Evolutionary conservation across 2,113 vertebrate genomes (phyloP).

Genomic region (Pteropus alecto): DNA sequence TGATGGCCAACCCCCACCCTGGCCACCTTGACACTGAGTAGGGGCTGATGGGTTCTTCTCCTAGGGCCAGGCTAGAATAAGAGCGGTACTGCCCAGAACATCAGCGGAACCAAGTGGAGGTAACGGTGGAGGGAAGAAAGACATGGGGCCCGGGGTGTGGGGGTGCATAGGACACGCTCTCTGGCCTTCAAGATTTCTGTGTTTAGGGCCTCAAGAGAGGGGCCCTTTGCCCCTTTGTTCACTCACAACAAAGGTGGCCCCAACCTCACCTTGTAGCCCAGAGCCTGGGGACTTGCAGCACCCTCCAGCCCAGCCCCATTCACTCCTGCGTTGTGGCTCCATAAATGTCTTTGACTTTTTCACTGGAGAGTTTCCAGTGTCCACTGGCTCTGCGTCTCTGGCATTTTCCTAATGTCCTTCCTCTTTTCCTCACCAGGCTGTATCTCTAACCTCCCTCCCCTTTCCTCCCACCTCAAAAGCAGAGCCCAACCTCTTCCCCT

Average conservation of each 20-base stretch:
- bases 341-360: not conserved
- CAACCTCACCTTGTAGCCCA: not conserved
- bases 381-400: not conserved
- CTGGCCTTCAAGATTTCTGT: not conserved
- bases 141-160: accelerated
- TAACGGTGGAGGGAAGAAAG: not conserved
- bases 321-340: not conserved
- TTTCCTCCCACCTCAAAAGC: not conserved
- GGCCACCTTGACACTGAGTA: not conserved
- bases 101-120: not conserved
- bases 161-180: not conserved
- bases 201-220: not conserved
- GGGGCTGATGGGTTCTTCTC: not conserved
- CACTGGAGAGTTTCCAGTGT: not conserved
- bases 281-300: not conserved
- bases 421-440: not conserved
- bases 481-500: not conserved
- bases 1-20: not conserved
- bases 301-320: accelerated
- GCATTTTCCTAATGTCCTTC: not conserved
- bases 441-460: not conserved
- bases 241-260: not conserved
- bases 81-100: not conserved
- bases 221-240: not conserved
- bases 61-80: not conserved